Conservation (phyloP, 2,888 invertebrate species). For the Hetaerina titia region DNA sequence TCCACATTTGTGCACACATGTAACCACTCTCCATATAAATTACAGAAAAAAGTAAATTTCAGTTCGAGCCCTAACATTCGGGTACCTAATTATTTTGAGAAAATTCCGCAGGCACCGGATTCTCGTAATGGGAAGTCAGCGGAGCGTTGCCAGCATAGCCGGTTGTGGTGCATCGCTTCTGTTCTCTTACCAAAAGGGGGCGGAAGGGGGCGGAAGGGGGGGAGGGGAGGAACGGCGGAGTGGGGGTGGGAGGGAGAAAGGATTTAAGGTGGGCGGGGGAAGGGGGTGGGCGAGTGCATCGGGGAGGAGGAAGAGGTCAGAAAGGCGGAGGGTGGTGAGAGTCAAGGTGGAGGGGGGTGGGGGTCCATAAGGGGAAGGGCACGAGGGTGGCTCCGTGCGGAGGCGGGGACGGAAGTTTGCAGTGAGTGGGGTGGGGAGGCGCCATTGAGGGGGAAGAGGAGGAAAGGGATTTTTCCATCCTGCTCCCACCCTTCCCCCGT, state of each 20-base stretch:
- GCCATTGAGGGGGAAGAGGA: not conserved
- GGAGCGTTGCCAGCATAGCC: constrained; percentile 15
- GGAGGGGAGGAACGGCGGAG: not conserved
- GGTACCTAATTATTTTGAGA: constrained; percentile 63
- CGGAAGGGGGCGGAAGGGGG: not conserved
- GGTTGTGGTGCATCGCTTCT: constrained; percentile 30
- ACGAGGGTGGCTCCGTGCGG: not conserved
- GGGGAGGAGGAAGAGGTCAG: not conserved
- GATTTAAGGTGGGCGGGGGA: not conserved
- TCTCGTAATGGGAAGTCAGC: constrained; percentile 54
- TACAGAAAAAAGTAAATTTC: not conserved
- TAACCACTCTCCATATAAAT: not conserved
- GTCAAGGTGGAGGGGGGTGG: not conserved
- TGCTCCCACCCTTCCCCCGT: not conserved
- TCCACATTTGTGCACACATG: not conserved
- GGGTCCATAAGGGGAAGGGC: not conserved
- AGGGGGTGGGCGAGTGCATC: not conserved
- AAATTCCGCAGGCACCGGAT: constrained; percentile 58
- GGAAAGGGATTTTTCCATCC: not conserved
- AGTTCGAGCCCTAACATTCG: not conserved
- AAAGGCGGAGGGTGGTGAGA: not conserved
- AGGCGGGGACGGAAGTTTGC: not conserved
- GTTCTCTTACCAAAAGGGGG: not conserved
- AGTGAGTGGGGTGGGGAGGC: constrained; percentile 3
- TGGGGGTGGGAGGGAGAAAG: not conserved